Conservation (phyloP, 2,797 vertebrate genomes). For the Sternarchorhynchus goeldii region DNA sequence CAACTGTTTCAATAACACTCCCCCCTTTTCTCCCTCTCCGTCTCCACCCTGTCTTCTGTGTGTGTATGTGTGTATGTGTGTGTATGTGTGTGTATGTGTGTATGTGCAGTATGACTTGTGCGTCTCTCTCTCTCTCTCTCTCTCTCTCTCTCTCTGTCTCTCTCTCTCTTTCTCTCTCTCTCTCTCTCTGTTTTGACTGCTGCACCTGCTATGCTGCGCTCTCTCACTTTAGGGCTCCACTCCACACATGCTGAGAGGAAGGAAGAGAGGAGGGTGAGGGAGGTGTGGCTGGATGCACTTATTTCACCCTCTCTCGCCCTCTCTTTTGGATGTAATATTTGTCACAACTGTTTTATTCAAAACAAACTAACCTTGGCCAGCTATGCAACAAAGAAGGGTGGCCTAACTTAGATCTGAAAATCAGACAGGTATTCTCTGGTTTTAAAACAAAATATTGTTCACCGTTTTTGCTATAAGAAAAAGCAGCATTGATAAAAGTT, state of each 20-base stretch:
- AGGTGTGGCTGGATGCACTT: slow-evolving; percentile 35
- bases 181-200: slow-evolving; percentile 51
- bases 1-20: slow-evolving; percentile 58
- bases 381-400: no score
- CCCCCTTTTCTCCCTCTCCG: slow-evolving; percentile 26
- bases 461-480: no score
- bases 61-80: slow-evolving; percentile 22
- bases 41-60: slow-evolving; percentile 13
- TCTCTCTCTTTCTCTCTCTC: slow-evolving; percentile 32
- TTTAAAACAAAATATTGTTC: no score
- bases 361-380: no score
- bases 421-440: no score
- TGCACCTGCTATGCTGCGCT: slow-evolving; percentile 58
- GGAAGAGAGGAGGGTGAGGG: slow-evolving; percentile 36
- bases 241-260: slow-evolving; percentile 37
- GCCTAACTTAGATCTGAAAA: no score
- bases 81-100: slow-evolving; percentile 39
- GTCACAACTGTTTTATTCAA: no score
- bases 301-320: slow-evolving; percentile 34
- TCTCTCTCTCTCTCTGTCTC: slow-evolving; percentile 37
- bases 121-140: slow-evolving; percentile 33
- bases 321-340: background rate
- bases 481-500: no score
- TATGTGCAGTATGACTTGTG: slow-evolving; percentile 33
- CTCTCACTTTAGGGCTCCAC: slow-evolving; percentile 57